phyloP scores from a whole-genome alignment of 2,113 vertebrate species.

The Erythrolamprus reginae region DNA sequence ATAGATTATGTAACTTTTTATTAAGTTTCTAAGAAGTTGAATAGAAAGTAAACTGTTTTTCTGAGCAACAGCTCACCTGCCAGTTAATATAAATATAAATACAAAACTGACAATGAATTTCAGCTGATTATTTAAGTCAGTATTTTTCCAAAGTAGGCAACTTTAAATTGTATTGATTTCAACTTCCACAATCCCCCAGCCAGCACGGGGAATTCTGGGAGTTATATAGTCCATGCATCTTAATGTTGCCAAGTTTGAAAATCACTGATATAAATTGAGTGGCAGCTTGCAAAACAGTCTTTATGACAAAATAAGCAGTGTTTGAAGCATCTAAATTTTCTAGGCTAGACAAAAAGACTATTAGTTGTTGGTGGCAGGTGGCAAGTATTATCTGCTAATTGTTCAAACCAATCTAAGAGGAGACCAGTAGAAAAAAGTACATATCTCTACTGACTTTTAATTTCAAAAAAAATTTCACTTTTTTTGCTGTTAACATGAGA shows the following conservation, averaged over 20 bases:
- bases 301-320: neutral
- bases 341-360: neutral
- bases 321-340: neutral
- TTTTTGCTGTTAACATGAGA: slow-evolving; percentile 17
- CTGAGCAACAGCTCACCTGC: neutral
- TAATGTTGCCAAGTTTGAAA: neutral
- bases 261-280: neutral
- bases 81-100: neutral
- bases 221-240: neutral
- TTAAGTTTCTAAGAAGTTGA: neutral
- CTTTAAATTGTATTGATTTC: neutral
- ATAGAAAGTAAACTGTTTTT: neutral
- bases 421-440: neutral
- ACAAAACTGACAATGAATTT: neutral
- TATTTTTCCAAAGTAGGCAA: neutral
- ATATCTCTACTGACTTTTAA: neutral
- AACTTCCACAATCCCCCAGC: neutral
- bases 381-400: neutral
- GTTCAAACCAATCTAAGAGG: neutral
- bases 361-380: neutral
- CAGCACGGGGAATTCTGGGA: neutral
- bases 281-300: neutral
- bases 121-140: neutral
- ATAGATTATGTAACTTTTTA: neutral
- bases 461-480: no score